Conservation (phyloP, 2,797 vertebrate species). For the Sebastes taczanowskii region DNA sequence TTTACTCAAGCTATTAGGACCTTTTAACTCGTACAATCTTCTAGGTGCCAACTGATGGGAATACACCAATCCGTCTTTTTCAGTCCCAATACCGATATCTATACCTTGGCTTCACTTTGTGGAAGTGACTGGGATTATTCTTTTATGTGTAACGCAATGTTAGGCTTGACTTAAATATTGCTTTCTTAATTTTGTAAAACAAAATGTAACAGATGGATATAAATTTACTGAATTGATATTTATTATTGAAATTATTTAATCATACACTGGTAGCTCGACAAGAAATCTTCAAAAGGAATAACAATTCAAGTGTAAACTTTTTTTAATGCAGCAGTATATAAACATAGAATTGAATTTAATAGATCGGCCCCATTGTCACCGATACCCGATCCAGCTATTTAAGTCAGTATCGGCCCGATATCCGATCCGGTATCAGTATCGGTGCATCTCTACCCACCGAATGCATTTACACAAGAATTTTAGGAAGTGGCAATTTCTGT, state of each 20-base stretch:
- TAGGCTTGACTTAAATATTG: not conserved
- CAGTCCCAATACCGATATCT: not conserved
- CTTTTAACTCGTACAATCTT: not conserved
- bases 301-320: not conserved
- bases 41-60: not conserved
- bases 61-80: not conserved
- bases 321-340: not conserved
- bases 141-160: not conserved
- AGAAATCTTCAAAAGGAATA: not conserved
- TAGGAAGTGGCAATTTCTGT: not conserved
- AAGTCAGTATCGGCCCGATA: too few species aligned
- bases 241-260: not conserved
- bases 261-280: not conserved
- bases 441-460: not conserved
- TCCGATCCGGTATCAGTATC: not conserved
- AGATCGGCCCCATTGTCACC: not conserved
- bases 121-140: not conserved
- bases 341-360: too few species aligned
- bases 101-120: not conserved
- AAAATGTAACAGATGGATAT: not conserved
- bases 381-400: not conserved
- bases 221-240: not conserved
- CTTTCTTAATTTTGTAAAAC: not conserved
- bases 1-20: constrained; percentile 20
- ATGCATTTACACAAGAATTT: not conserved